A percentile compares a stretch with the other conserved stretches of the same genome.
Conservation (phyloP, 64 coral and sea anemone species). For the Orbicella faveolata region DNA sequence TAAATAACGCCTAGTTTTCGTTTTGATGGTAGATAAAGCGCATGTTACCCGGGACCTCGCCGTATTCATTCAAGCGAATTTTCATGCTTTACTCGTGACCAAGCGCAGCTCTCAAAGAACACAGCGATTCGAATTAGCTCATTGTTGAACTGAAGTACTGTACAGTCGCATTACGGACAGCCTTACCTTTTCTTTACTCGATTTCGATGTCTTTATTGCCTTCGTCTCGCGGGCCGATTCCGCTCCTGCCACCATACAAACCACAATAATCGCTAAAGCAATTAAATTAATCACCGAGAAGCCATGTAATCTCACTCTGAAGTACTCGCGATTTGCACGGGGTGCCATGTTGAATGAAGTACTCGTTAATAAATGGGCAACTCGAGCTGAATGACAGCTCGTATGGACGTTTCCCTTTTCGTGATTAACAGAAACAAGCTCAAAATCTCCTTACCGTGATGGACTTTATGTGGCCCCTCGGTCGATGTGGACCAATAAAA, state of each 20-base stretch:
- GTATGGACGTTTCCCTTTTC: background rate
- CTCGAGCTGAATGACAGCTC: slow-evolving; percentile 1
- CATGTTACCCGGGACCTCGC: background rate
- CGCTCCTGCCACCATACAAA: background rate
- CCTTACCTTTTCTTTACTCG: slow-evolving; percentile 36
- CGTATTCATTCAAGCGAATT: background rate
- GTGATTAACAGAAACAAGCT: slow-evolving; percentile 6
- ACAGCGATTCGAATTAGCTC: background rate
- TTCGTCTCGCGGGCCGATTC: slow-evolving; percentile 24
- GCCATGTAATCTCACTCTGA: background rate
- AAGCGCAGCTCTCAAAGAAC: too few relatives aligned
- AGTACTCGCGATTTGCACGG: background rate
- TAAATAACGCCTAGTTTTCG: background rate
- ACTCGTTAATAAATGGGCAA: background rate
- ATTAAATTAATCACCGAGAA: background rate
- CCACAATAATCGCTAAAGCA: background rate
- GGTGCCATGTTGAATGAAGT: background rate
- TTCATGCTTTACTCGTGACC: background rate
- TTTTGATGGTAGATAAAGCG: slow-evolving; percentile 26
- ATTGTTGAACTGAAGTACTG: background rate
- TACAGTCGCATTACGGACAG: background rate
- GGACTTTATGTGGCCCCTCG: slow-evolving; percentile 16
- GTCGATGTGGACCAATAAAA: slow-evolving; percentile 17
- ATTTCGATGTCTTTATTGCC: background rate
- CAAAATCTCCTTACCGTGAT: background rate